A percentile compares a stretch with the other conserved stretches of the same genome.
Conservation (phyloP, 2,797 vertebrate species). For the Orestias chungarensis region DNA sequence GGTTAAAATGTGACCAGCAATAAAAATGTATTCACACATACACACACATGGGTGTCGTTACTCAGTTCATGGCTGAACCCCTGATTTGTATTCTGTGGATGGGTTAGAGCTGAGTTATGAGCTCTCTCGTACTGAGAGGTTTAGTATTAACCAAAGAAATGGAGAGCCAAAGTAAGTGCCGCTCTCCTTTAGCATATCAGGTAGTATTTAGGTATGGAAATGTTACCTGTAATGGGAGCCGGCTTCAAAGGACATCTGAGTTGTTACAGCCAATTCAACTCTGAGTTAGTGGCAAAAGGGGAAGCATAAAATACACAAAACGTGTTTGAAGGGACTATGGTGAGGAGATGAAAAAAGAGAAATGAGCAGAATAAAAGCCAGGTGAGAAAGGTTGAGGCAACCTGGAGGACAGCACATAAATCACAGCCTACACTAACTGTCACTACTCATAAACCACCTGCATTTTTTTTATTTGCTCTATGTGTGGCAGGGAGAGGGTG, state of each 20-base stretch:
- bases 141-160: conserved; percentile 49
- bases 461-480: conserved; percentile 49
- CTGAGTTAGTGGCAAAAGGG: neutral
- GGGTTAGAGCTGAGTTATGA: conserved; percentile 60
- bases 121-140: conserved; percentile 30
- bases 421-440: conserved; percentile 45
- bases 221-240: conserved; percentile 10
- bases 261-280: conserved; percentile 2
- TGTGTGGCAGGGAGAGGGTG: conserved; percentile 14
- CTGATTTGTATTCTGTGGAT: conserved; percentile 68
- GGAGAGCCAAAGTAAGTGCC: neutral
- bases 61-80: conserved; percentile 37
- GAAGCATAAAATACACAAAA: conserved; percentile 4
- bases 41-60: conserved; percentile 30
- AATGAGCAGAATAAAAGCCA: neutral
- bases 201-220: conserved; percentile 23
- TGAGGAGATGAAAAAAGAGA: conserved; percentile 1
- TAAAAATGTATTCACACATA: conserved; percentile 30
- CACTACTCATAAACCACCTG: conserved; percentile 25
- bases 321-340: neutral
- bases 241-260: conserved; percentile 16
- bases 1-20: conserved; percentile 69
- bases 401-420: conserved; percentile 49
- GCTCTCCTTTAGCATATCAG: conserved; percentile 4
- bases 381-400: conserved; percentile 13